These are phyloP conservation scores for Carettochelys insculpta DNA, from an alignment of 2,113 vertebrate genomes.

Conservation along the genomic window DNA sequence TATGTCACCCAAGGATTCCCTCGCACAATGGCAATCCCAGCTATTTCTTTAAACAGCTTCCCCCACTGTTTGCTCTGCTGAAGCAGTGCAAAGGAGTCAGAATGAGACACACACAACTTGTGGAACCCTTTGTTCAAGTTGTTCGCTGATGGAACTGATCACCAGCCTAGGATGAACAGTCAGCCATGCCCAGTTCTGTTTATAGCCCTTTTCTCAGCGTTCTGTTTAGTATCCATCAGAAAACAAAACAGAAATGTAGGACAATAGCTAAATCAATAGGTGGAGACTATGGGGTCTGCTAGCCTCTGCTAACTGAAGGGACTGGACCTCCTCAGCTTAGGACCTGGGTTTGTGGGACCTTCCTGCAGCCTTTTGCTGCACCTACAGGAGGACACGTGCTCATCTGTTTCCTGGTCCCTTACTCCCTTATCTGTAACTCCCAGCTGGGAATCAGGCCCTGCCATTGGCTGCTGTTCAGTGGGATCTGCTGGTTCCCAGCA, in stretches of 20 bases:
- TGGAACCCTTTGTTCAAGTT: not conserved
- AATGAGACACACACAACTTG: not conserved
- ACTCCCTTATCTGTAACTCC: not conserved
- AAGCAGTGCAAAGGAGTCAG: not conserved
- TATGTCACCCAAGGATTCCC: not conserved
- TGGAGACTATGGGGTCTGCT: not conserved
- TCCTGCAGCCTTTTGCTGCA: not conserved
- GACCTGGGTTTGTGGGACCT: not conserved
- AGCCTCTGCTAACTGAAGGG: not conserved
- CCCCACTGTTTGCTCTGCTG: not conserved
- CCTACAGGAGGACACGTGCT: not conserved
- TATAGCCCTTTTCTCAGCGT: not conserved
- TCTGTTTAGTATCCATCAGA: not conserved
- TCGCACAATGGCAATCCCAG: not conserved
- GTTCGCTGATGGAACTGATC: not conserved
- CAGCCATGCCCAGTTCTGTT: not conserved
- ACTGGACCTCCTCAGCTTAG: not conserved
- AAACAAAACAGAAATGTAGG: not conserved
- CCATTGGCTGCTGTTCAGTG: not conserved
- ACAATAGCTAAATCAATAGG: not conserved
- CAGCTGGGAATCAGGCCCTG: not conserved
- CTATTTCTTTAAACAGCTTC: not conserved
- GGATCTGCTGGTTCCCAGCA: not conserved
- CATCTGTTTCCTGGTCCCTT: no score
- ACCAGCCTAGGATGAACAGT: not conserved